Evolutionary conservation across 2,888 invertebrate species (phyloP), one percentile per base, ranked within the genome.

Genomic region (Papilio gigon): DNA sequence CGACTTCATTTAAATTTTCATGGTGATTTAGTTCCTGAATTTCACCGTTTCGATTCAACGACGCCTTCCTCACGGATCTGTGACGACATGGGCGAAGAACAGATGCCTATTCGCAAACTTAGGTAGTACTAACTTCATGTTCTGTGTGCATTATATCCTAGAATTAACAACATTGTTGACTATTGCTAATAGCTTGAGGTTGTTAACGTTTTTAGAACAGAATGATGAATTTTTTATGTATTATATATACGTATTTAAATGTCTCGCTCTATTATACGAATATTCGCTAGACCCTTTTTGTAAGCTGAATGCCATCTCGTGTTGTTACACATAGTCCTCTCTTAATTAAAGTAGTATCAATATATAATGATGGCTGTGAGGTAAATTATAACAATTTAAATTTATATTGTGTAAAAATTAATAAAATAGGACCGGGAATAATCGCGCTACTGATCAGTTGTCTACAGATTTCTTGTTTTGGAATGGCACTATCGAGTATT

Each of bases 351-450:
- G 91, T 92, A 91, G 91, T 88, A 89, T 90, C 92, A 91, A 90
- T 91, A 90, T 90, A 88, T 91, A 92, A 91, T 90, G 92, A 92
- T 92, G 92, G 92, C 92, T 92, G 92, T 92, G 92, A 92, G 92
- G 88, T 91, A 90, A 90, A 88, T 88, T 86, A 78, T 85, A 90
- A 91, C 90, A 88, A 88, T 89, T 92, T 90, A 90, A 91, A 90
- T 88, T 89, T 88, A 89, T 91, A 91, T 88, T 88, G 81, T 89
- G 86, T 90, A 89, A 89, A 89, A 89, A 82, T 83, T 76, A 84
- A 83, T 83, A 81, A 84, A 84, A 83, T 87, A 87, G 86, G 84
- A 84, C 84, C 85, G 79, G 75, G 75, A 78, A 75, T 72, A 77
- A 82, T 83, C 79, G 86, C 84, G 86, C 84, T 84, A 75, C 81